Evolutionary conservation across 1,140 invertebrate genomes (phyloP), one percentile per base, ranked within the genome.

Genomic region (Anadara kagoshimensis): DNA sequence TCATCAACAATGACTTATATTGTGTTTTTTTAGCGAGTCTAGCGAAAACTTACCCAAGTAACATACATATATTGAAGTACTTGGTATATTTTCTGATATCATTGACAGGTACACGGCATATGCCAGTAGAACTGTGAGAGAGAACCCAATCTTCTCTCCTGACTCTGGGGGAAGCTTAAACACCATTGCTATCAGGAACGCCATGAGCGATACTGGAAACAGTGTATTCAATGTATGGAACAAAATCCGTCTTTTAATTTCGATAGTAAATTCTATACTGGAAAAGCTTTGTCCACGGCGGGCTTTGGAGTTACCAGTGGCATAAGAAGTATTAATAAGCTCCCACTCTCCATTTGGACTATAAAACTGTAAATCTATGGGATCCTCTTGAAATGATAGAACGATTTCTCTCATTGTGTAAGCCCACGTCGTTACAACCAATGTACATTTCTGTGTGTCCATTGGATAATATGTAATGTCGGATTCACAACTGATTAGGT

Each of bases 71-170:
- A 69, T 65, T 24, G 80, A 82, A 12, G 75, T 82, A 22, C 76
- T 68, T 12, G 80, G 80, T 49, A 82, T 78, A 41, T 71, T 78
- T 41, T 76, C 78, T 16, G 74, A 67, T 16, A 82, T 73, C 16
- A 78, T 57, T 3, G 78, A 73, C 5, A 82, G 54, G 20, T 80
- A 76, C 18, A 82, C 76, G 43, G 74, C 69, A 43, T 76, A 78
- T 26, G 78, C 75, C 12, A 82, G 62, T 4, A 83, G 73, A 16
- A 83, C 80, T 3, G 78, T 82, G 16, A 81, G 26, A 2, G 78
- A 75, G 64, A 75, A 81, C 14, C 79, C 73, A 62, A 81, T 72
- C 58, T 79, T 83, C 75, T 83, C 82, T 43, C 82, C 82, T 20
- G 79, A 79, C 26, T 81, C 82, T 1, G 69, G n/a, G 1, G 79